A percentile compares a stretch with the other conserved stretches of the same genome.
Conservation (phyloP, 2,797 vertebrate species). For the Pelobates cultripes region DNA sequence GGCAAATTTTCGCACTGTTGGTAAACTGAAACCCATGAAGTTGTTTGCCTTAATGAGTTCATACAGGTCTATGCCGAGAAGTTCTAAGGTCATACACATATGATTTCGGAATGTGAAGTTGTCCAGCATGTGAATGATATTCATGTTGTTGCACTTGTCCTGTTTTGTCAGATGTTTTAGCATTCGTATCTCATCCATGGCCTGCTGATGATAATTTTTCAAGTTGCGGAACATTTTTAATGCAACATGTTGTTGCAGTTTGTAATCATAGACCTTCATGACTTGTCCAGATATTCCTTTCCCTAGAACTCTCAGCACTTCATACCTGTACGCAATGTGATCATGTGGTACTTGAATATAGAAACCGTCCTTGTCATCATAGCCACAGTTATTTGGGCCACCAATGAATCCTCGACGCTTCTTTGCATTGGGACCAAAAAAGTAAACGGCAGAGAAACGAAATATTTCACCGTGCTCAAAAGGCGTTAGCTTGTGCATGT, state of each 20-base stretch:
- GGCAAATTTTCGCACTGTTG: conserved; percentile 96
- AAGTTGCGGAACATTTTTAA: conserved; percentile 99
- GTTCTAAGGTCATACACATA: conserved; percentile 99
- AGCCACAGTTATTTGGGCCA: conserved; percentile 92
- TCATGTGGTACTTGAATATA: conserved; percentile 97
- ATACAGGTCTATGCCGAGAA: conserved; percentile 98
- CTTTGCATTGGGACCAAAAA: conserved; percentile 93
- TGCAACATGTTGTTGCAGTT: conserved; percentile 90
- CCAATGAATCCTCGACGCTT: conserved; percentile 91
- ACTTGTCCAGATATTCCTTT: conserved; percentile 98
- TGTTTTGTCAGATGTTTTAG: conserved; percentile 95
- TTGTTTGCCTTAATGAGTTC: conserved; percentile 99
- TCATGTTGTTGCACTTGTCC: conserved; percentile 96
- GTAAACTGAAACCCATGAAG: conserved; percentile 98
- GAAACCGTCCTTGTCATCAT: conserved; percentile 97
- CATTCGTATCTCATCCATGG: conserved; percentile 96
- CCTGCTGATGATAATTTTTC: conserved; percentile 97
- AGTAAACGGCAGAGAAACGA: conserved; percentile 90
- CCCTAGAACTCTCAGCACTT: conserved; percentile 97
- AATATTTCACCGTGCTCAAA: conserved; percentile 97
- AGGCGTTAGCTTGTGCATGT: conserved; percentile 91
- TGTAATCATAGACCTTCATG: conserved; percentile 97
- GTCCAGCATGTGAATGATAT: conserved; percentile 99
- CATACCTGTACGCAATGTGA: conserved; percentile 93
- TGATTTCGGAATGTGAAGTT: conserved; percentile 98